Base-by-base conservation (phyloP, 2,797 vertebrate genomes). In the Oophaga sylvatica region DNA sequence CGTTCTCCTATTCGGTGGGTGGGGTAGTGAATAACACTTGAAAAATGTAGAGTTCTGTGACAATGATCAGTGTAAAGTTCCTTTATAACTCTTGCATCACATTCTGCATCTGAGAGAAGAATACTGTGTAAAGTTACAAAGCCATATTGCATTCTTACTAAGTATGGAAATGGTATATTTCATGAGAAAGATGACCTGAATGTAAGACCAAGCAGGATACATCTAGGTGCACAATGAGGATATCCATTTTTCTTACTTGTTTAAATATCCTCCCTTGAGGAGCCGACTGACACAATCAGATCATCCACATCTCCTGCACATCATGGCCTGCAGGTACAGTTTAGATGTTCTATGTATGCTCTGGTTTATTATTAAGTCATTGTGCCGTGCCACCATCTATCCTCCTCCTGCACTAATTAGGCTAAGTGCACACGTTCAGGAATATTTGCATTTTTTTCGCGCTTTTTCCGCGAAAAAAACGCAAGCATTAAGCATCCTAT, bases 1-100 rank as follows among this genome's bases (percentile, higher is more conserved):
- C 19, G 41, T 41, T 88, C 67, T 45, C 10, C 67, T 67, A 29
- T 45, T 22, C 35, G 22, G 56, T 65, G 57, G 83, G 87, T 81
- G 83, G 70, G 71, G 68, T 35, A 10, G 48, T 89, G 87, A 89
- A 75, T 85, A 81, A 85, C 20, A 53, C 70, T 45, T 15, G 29
- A 76, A 85, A 85, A 75, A 85, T 88, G 82, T 82, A 56, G 65
- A 75, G 20, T 75, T 31, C 4, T 81, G 83, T 62, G 70, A 84
- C 83, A 84, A 29, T 75, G 8, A 20, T 60, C 31, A 1, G 4
- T 20, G 22, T 11, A 19, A 22, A 75, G 60, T n/a, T 45, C 76
- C 56, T 35, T 62, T 22, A 73, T n/a, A 16, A 20, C 11, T 83
- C 67, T 73, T 45, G 15, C 82, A 60, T 76, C 13, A 75, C 20